Evolutionary conservation across 1,140 invertebrate species (phyloP), one percentile per base, ranked within the genome.

Genomic region (Zaprionus davidi): DNA sequence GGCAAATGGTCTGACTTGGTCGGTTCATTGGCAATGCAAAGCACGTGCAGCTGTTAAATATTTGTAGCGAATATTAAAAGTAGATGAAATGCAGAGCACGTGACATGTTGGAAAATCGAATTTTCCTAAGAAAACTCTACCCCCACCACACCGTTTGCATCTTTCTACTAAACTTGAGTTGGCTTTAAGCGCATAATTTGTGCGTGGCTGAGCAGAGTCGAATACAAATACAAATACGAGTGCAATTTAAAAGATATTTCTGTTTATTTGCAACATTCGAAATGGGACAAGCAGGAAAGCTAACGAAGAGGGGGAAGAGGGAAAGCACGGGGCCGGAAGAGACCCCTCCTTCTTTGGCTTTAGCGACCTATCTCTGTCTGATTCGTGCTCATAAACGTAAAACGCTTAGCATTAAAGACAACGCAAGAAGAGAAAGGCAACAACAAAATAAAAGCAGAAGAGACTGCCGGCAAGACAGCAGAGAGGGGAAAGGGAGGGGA

Each of bases 351-450:
- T 46, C 46, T 24, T 51, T 1, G 46, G 46, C 38, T 41, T 11
- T 28, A 11, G 62, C 51, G 44, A 57, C 68, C 53, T 73, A 69
- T 51, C 57, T 55, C 38, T 41, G 59, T 59, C 70, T 78, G 78
- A 56, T 49, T 70, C 64, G 68, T 68, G 65, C 81, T 76, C 81
- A 90, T 88, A 84, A 88, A 81, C 85, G 78, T 85, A 90, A 88
- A 88, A 85, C 85, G 85, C 85, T 88, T 90, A 88, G 76, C 82
- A 77, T 75, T 79, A 81, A 79, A 90, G 78, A 81, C 73, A 84
- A 13, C 46, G 20, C 13, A 24, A 24, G 17, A 51, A 24, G 17
- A 51, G 17, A 22, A 12, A 51, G 46, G 9, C 5, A 57, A 58
- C 60, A 46, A 53, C n/a, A 58, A 36, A 17, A 57, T 26, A 67